Conservation (phyloP, 2,888 invertebrate genomes). For the Diaperis boleti region DNA sequence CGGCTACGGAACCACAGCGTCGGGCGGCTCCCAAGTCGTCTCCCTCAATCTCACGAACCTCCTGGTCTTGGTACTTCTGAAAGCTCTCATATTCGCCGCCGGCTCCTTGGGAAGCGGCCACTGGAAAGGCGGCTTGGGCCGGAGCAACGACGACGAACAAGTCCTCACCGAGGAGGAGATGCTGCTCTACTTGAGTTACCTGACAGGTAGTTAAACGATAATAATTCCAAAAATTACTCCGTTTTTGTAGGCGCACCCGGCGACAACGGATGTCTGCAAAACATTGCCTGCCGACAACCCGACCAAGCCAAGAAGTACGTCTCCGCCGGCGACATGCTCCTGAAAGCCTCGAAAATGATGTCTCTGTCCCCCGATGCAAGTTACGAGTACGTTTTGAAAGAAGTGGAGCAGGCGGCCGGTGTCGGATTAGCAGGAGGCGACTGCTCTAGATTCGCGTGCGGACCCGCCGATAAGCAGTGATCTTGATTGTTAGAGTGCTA, state of each 20-base stretch:
- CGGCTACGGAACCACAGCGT: slow-evolving; percentile 53
- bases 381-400: slow-evolving; percentile 67
- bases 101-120: slow-evolving; percentile 81
- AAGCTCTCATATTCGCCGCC: slow-evolving; percentile 85
- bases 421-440: slow-evolving; percentile 59
- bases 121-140: slow-evolving; percentile 72
- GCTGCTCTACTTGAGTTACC: slow-evolving; percentile 76
- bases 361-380: slow-evolving; percentile 66
- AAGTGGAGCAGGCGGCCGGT: slow-evolving; percentile 60
- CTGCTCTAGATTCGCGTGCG: slow-evolving; percentile 58
- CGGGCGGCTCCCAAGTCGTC: slow-evolving; percentile 69
- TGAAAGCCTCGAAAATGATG: slow-evolving; percentile 78
- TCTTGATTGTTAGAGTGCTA: slow-evolving; percentile 7
- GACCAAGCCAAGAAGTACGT: slow-evolving; percentile 79
- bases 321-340: slow-evolving; percentile 80
- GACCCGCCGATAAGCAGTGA: slow-evolving; percentile 27
- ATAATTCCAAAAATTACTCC: background rate
- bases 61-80: slow-evolving; percentile 82
- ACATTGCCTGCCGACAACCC: slow-evolving; percentile 82
- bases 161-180: slow-evolving; percentile 78
- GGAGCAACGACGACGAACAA: slow-evolving; percentile 70
- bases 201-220: slow-evolving; percentile 66
- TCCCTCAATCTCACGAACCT: slow-evolving; percentile 87
- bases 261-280: slow-evolving; percentile 79
- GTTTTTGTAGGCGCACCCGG: slow-evolving; percentile 65